Conservation (phyloP, 2,797 vertebrate species). For the Eupleurogrammus muticus region DNA sequence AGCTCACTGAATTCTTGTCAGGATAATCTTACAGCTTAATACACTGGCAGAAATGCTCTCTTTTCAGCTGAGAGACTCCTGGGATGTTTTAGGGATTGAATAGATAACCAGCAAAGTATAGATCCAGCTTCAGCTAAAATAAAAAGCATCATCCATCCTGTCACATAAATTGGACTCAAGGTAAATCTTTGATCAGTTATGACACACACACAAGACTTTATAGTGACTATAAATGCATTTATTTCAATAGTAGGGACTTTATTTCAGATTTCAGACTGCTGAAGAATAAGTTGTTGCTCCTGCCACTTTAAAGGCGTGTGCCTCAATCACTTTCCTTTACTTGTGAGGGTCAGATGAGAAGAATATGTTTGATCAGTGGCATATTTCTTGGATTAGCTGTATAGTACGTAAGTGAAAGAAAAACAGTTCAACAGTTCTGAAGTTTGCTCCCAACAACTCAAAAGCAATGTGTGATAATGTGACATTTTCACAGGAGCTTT, state of each 20-base stretch:
- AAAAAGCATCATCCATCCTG: conserved; percentile 40
- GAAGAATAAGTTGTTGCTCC: conserved; percentile 4
- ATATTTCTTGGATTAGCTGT: background rate
- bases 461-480: background rate
- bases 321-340: background rate
- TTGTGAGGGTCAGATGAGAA: conserved; percentile 3
- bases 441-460: background rate
- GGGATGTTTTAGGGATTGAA: conserved; percentile 20
- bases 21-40: conserved; percentile 34
- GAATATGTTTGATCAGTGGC: background rate
- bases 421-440: background rate
- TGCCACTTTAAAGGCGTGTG: conserved; percentile 10
- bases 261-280: conserved; percentile 20
- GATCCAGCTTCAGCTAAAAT: conserved; percentile 26
- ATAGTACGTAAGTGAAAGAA: background rate
- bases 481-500: background rate
- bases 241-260: conserved; percentile 23
- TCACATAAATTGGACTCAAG: background rate
- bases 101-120: too few relatives aligned
- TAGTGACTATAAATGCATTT: conserved; percentile 13
- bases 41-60: background rate
- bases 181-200: conserved; percentile 12
- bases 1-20: conserved; percentile 49
- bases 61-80: conserved; percentile 21
- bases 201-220: background rate